A percentile compares a stretch with the other conserved stretches of the same genome.
Conservation (phyloP, 2,797 vertebrate species). For the Peromyscus nudipes region DNA sequence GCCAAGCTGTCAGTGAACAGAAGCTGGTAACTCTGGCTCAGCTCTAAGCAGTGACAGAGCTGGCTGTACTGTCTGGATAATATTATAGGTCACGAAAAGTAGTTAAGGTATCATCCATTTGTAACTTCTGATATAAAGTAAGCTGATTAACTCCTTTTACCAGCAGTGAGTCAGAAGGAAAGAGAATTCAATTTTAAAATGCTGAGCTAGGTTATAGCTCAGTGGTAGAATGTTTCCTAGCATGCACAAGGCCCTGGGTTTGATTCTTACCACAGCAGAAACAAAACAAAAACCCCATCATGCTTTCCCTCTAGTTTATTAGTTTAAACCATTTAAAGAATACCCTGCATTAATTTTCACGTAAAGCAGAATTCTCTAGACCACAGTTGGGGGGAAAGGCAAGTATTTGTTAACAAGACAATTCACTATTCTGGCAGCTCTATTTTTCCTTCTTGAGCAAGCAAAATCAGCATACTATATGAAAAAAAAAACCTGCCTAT, state of each 20-base stretch:
- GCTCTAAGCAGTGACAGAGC: conserved; percentile 44
- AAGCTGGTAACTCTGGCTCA: conserved; percentile 70
- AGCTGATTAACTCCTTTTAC: conserved; percentile 68
- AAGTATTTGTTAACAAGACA: background rate
- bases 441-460: conserved; percentile 60
- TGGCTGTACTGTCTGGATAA: conserved; percentile 47
- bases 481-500: conserved; percentile 7
- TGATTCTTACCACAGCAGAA: background rate
- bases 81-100: conserved; percentile 63
- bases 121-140: conserved; percentile 58
- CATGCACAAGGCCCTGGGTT: background rate
- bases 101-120: conserved; percentile 47
- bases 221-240: background rate
- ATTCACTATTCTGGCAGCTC: conserved; percentile 56
- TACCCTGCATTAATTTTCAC: background rate
- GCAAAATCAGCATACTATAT: conserved; percentile 46
- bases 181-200: conserved; percentile 71
- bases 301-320: conserved; percentile 64
- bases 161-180: conserved; percentile 70
- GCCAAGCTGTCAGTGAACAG: conserved; percentile 33
- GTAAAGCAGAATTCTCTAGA: background rate
- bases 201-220: background rate
- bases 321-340: conserved; percentile 55
- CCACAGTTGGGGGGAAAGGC: too few relatives aligned
- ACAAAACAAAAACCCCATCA: background rate